phyloP scores from a whole-genome alignment of 2,888 invertebrate species.

The Steinernema carpocapsae region DNA sequence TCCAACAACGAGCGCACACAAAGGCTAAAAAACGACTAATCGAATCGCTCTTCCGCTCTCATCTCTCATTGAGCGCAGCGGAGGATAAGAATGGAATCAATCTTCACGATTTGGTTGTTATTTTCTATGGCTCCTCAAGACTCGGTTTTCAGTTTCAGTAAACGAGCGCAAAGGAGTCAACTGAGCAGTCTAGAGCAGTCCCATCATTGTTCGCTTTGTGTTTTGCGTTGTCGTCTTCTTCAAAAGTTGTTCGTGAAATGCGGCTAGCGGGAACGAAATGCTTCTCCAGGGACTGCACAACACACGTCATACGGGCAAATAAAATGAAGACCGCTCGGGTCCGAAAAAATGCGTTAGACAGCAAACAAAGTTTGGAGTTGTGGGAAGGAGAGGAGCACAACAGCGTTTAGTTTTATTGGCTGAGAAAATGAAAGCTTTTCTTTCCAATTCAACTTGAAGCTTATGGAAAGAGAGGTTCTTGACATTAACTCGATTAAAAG shows the following conservation, averaged over 20 bases:
- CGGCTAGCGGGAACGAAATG: not conserved
- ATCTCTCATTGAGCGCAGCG: conserved; percentile 5
- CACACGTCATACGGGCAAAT: not conserved
- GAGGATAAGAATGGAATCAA: not conserved
- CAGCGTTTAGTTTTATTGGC: not conserved
- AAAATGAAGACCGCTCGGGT: not conserved
- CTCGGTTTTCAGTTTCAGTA: too few species aligned
- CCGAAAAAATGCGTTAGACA: not conserved
- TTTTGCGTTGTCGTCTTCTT: not conserved
- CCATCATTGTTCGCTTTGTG: not conserved
- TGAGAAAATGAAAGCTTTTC: too few species aligned
- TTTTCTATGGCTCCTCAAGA: too few species aligned
- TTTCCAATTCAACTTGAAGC: too few species aligned
- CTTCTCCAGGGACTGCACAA: not conserved
- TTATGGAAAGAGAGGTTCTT: too few species aligned
- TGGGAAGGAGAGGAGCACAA: not conserved
- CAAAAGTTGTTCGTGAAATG: not conserved
- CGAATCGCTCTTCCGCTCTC: conserved; percentile 10
- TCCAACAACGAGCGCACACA: too few species aligned
- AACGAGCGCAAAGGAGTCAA: too few species aligned
- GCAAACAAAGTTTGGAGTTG: not conserved
- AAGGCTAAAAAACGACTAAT: conserved; percentile 22
- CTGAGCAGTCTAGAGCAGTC: not conserved
- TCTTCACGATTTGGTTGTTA: too few species aligned
- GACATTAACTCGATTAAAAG: not conserved